Conservation (phyloP, 2,113 vertebrate genomes). For the Corythornis cristatus region DNA sequence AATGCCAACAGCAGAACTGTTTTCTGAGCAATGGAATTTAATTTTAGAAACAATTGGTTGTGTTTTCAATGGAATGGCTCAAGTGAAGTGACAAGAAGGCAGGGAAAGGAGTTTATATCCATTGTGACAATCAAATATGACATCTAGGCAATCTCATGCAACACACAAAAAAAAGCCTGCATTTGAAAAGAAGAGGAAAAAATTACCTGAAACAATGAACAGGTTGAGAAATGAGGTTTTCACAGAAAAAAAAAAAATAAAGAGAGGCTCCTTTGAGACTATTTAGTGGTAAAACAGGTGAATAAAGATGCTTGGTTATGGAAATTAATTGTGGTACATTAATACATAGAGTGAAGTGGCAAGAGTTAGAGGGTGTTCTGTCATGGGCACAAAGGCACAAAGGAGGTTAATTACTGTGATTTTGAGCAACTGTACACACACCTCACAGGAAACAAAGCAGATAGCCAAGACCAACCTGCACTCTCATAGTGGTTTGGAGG, state of each 20-base stretch:
- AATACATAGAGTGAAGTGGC: not conserved
- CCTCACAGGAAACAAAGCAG: not conserved
- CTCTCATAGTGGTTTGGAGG: not conserved
- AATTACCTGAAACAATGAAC: not conserved
- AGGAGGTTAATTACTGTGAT: not conserved
- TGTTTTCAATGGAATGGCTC: not conserved
- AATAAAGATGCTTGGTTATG: not conserved
- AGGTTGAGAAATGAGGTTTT: not conserved
- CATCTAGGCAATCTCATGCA: not conserved
- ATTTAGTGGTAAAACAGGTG: not conserved
- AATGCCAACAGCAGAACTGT: not conserved
- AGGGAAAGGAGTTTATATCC: not conserved
- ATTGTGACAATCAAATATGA: not conserved
- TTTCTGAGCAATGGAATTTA: not conserved
- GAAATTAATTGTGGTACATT: not conserved
- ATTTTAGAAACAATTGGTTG: constrained; percentile 3
- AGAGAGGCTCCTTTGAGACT: not conserved
- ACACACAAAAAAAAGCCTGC: fast-evolving
- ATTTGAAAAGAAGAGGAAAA: not conserved
- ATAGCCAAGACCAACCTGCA: not conserved
- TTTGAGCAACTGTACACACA: not conserved
- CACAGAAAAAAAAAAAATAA: not conserved
- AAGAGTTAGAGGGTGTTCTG: not conserved
- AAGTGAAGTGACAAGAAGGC: not conserved
- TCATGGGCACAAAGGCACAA: not conserved